Percentiles rank a stretch among this genome's conserved stretches.
phyloP scores from a whole-genome alignment of 2,888 invertebrate genomes.

The Thecocarcelia acutangulata region DNA sequence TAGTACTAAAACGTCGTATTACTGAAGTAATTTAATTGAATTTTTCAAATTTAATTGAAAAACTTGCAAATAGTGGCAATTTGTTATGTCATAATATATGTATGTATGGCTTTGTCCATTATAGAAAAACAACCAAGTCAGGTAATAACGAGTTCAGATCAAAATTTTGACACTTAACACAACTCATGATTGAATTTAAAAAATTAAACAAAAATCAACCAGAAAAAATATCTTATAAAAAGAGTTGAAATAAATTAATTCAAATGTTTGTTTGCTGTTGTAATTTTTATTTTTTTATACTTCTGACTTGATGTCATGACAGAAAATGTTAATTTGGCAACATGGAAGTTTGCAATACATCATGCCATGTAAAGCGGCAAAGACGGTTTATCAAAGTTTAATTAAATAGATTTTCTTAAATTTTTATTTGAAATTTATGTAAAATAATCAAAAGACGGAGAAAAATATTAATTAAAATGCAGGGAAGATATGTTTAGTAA shows the following conservation, averaged over 20 bases:
- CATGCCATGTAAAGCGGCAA: constrained; percentile 41
- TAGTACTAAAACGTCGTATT: neutral
- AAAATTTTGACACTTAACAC: constrained; percentile 59
- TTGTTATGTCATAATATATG: constrained; percentile 39
- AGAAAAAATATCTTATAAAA: constrained; percentile 42
- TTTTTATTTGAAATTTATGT: constrained; percentile 10
- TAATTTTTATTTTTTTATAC: neutral
- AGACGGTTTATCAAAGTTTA: constrained; percentile 31
- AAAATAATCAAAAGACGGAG: neutral
- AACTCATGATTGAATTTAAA: constrained; percentile 38
- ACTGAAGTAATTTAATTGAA: too few species aligned
- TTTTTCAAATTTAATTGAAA: neutral
- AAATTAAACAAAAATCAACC: constrained; percentile 11
- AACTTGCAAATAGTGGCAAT: constrained; percentile 17
- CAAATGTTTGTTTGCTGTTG: constrained; percentile 9
- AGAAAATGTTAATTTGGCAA: constrained; percentile 53
- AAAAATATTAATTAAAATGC: neutral
- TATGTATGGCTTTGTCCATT: neutral
- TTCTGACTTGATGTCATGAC: constrained; percentile 51
- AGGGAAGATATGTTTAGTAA: too few species aligned
- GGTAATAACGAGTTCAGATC: constrained; percentile 57
- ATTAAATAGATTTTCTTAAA: constrained; percentile 2
- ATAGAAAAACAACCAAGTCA: constrained; percentile 29
- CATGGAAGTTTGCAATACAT: constrained; percentile 40
- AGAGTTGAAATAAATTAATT: constrained; percentile 47